phyloP scores from a whole-genome alignment of 2,113 vertebrate genomes.

The Gymnocephalus cernua region DNA sequence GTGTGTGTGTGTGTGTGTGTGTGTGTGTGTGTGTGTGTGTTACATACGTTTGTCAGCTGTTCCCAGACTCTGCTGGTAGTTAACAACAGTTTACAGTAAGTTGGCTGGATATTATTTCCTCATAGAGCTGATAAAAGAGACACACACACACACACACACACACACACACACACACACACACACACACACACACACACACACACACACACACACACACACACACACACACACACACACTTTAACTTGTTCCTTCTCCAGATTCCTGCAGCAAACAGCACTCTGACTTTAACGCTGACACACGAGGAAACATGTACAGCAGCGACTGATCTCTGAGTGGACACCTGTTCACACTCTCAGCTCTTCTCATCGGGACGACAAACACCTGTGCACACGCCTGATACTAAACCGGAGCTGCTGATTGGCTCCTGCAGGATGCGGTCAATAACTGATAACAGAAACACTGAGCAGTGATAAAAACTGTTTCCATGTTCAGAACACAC shows the following conservation, averaged over 20 bases:
- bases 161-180: background rate
- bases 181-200: constrained; percentile 9
- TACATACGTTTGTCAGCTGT: too few relatives aligned
- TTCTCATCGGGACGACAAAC: background rate
- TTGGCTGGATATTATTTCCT: constrained; percentile 10
- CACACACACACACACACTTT: background rate
- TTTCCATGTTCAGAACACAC: too few relatives aligned
- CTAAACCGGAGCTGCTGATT: background rate
- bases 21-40: background rate
- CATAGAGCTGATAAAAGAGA: background rate
- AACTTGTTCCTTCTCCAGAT: too few relatives aligned
- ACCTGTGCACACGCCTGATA: background rate
- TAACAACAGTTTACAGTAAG: background rate
- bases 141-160: background rate
- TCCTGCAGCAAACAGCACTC: too few relatives aligned
- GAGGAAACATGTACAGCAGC: too few relatives aligned
- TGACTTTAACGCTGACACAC: too few relatives aligned
- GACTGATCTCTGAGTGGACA: too few relatives aligned
- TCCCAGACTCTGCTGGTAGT: background rate
- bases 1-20: background rate
- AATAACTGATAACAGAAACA: background rate
- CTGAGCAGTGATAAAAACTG: too few relatives aligned
- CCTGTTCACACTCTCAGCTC: background rate
- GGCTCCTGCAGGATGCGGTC: constrained; percentile 9
- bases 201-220: background rate